Conservation (phyloP, 53 echinoderm and acorn worm genomes). For the Crossaster papposus region DNA sequence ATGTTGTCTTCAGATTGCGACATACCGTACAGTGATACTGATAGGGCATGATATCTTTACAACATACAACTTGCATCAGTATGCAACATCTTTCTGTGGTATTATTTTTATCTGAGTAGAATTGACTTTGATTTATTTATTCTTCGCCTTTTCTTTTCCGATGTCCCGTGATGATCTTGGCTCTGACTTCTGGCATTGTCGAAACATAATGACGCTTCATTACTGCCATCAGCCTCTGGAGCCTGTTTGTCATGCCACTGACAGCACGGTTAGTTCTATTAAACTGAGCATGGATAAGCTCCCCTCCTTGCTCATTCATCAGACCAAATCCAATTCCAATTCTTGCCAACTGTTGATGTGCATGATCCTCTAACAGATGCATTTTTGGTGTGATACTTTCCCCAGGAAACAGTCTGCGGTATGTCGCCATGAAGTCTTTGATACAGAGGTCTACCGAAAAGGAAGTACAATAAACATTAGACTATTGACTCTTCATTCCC, state of each 20-base stretch:
- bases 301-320: slow-evolving; percentile 51
- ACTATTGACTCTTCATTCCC: no score
- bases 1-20: no score
- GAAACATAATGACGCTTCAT: slow-evolving; percentile 25
- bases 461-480: no score
- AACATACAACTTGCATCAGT: no score
- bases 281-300: slow-evolving; percentile 33
- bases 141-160: slow-evolving; percentile 23
- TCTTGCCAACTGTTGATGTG: slow-evolving; percentile 1
- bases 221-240: slow-evolving; percentile 10
- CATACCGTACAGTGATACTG: no score
- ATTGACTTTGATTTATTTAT: no score
- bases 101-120: no score
- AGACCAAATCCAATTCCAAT: slow-evolving; percentile 59
- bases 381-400: slow-evolving; percentile 56
- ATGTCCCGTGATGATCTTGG: background rate
- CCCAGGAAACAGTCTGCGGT: slow-evolving; percentile 21
- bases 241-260: slow-evolving; percentile 2
- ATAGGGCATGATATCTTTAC: no score
- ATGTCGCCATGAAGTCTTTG: slow-evolving; percentile 32
- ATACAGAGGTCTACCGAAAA: slow-evolving; percentile 9
- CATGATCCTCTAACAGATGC: slow-evolving; percentile 62
- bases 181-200: slow-evolving; percentile 10
- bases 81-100: no score
- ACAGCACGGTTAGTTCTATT: slow-evolving; percentile 15